Evolutionary conservation across 2,888 invertebrate genomes (phyloP).

Genomic region (Ectemnius cavifrons): DNA sequence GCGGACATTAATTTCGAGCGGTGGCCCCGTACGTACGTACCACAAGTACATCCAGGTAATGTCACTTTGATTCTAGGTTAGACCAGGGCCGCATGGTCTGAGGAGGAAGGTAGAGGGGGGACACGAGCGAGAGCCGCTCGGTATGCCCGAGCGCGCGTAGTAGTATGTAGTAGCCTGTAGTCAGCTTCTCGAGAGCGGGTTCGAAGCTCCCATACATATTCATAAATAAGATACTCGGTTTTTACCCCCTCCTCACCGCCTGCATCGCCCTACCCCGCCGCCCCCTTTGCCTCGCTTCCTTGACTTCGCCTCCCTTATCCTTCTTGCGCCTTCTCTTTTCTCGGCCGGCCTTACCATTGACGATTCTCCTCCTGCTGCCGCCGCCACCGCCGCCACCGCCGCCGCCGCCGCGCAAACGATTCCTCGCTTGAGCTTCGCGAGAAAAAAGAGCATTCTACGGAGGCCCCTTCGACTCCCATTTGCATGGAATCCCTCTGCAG

Average conservation of each 20-base stretch:
- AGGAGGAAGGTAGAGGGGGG: conserved; percentile 15
- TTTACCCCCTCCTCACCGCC: conserved; percentile 36
- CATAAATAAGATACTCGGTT: conserved; percentile 71
- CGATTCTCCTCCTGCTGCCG: no score
- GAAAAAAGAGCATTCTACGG: conserved; percentile 27
- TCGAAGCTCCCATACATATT: conserved; percentile 69
- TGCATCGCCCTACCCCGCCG: no score
- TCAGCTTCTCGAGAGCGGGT: conserved; percentile 45
- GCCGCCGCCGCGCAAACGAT: neutral
- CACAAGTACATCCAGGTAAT: conserved; percentile 47
- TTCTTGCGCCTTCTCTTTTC: neutral
- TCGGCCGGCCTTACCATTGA: no score
- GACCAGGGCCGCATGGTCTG: conserved; percentile 17
- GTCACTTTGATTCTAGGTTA: conserved; percentile 60
- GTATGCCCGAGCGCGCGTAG: conserved; percentile 23
- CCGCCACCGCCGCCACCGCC: no score
- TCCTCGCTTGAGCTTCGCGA: conserved; percentile 15
- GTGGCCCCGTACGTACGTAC: conserved; percentile 28
- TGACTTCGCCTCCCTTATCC: neutral
- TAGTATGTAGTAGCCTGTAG: conserved; percentile 38
- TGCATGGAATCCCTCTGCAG: conserved; percentile 63
- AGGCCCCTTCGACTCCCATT: conserved; percentile 52
- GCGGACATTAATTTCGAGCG: conserved; percentile 58
- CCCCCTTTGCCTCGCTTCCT: neutral
- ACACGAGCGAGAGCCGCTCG: conserved; percentile 7